These are phyloP conservation scores for Schlechtendalia chinensis DNA, from an alignment of 1,140 invertebrate genomes.

Conservation along the genomic window DNA sequence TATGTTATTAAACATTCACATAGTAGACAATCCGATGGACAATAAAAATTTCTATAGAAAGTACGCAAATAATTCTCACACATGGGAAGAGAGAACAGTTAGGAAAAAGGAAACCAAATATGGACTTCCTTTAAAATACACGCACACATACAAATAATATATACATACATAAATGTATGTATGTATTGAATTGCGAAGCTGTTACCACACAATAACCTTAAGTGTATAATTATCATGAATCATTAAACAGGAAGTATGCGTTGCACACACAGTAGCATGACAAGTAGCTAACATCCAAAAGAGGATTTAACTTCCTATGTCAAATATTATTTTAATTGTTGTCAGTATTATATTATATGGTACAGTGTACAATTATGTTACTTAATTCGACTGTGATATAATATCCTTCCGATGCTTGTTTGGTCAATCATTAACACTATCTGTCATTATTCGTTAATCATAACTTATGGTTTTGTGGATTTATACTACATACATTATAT, in stretches of 20 bases:
- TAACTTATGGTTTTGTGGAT: not conserved
- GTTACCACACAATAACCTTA: not conserved
- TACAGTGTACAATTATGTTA: not conserved
- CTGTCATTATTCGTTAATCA: not conserved
- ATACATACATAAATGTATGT: not conserved
- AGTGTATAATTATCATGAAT: conserved; percentile 16
- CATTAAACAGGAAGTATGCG: conserved; percentile 15
- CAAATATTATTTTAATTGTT: conserved; percentile 1
- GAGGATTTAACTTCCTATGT: not conserved
- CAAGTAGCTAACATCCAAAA: conserved; percentile 16
- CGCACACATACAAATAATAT: not conserved
- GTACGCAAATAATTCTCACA: conserved; percentile 20
- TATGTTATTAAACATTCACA: conserved; percentile 38
- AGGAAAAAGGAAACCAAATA: not conserved
- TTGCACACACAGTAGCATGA: conserved; percentile 10
- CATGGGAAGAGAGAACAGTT: not conserved
- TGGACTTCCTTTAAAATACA: not conserved
- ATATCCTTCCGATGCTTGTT: not conserved
- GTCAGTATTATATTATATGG: not conserved
- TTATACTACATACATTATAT: no score
- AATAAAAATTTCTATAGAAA: conserved; percentile 18
- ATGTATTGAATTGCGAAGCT: not conserved
- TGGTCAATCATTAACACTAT: no score
- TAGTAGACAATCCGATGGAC: not conserved
- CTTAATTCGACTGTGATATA: not conserved